Base-by-base conservation (phyloP, 2,888 invertebrate species). In the Xanthia togata region DNA sequence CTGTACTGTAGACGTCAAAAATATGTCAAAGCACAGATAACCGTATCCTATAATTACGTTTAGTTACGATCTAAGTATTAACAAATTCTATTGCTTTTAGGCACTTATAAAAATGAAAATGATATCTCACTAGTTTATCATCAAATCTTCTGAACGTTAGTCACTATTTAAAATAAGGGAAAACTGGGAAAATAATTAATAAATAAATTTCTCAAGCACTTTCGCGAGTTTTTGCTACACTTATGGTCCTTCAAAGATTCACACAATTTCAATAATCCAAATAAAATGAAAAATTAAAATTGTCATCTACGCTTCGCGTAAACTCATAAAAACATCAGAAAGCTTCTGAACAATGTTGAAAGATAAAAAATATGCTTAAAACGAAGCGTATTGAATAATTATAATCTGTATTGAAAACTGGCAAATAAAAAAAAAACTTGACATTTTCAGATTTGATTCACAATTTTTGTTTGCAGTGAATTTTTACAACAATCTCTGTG, bases 401-500 rank as follows among this genome's bases (percentile, higher is more conserved):
- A 70, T 80, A 82, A 81, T 87, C 88, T 89, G 85, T 90, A 77
- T 70, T 82, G 64, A 83, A 87, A 89, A 90, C 87, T 88, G 87
- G 89, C 87, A 88, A 90, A 85, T 84, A 82, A 88, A 86, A 89
- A 88, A 91, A 90, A 89, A 90, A 90, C 88, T 92, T 93, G 94
- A 93, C 94, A 92, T 93, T 92, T 92, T 91, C 89, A 87, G 90
- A 92, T 90, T 91, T 88, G 87, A 92, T 91, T 93, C 91, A 90
- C 91, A 91, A 92, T 93, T 94, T 93, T 94, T 95, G 93, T 95
- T 95, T 94, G 92, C 91, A 85, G 88, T 89, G 90, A 93, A 91
- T 93, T 92, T 94, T 92, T 92, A 90, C 89, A 91, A 91, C 85
- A 91, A 91, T 92, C 91, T 88, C 85, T 88, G 90, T 89, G 89